Evolutionary conservation across 2,113 vertebrate species (phyloP).

Genomic region (Xiphophorus couchianus): DNA sequence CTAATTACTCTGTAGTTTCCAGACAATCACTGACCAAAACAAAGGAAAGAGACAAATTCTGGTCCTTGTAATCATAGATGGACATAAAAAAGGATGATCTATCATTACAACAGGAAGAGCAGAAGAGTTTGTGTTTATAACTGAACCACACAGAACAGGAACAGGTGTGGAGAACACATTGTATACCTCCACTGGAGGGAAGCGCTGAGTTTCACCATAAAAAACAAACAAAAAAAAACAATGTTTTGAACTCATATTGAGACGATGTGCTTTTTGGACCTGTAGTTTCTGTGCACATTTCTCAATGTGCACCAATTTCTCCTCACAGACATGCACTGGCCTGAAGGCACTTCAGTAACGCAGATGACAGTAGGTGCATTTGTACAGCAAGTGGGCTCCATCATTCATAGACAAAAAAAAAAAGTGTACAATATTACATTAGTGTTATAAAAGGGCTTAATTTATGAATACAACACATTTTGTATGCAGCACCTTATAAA

Average conservation of each 20-base stretch:
- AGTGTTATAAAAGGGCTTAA: neutral
- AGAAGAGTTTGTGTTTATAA: neutral
- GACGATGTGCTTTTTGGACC: neutral
- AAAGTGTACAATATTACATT: too few species aligned
- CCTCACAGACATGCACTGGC: neutral
- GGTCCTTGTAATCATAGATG: constrained; percentile 16
- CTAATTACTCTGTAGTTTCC: neutral
- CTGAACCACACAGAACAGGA: neutral
- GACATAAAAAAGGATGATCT: neutral
- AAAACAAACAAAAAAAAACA: neutral
- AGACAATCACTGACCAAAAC: neutral
- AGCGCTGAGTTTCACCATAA: neutral
- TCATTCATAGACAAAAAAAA: neutral
- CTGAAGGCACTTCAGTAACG: constrained; percentile 33
- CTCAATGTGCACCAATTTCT: neutral
- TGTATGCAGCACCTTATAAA: neutral
- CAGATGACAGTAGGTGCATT: neutral
- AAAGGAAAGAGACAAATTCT: neutral
- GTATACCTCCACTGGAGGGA: constrained; percentile 22
- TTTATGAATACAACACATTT: neutral
- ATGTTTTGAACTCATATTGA: neutral
- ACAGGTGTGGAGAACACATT: neutral
- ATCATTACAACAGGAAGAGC: neutral
- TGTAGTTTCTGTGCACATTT: neutral
- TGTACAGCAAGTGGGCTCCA: neutral